A percentile compares a stretch with the other conserved stretches of the same genome.
These are phyloP conservation scores for Adelges cooleyi DNA, from an alignment of 1,140 invertebrate species.

Conservation along the genomic window DNA sequence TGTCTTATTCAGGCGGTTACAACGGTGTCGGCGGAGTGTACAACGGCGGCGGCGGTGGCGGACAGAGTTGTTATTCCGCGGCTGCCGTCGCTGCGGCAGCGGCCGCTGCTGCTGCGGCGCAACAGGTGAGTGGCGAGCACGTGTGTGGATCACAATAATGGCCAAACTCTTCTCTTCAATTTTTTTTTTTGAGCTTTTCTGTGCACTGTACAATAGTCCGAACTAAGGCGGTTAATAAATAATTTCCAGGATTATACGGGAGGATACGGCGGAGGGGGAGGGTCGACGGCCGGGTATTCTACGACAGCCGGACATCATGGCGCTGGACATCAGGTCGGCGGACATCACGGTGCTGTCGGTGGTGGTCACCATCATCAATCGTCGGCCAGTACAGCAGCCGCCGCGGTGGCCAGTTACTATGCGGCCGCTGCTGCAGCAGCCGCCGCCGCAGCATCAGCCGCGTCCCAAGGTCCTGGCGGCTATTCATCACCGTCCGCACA, in stretches of 20 bases:
- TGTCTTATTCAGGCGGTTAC: background rate
- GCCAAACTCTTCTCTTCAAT: background rate
- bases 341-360: background rate
- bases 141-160: too few relatives aligned
- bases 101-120: background rate
- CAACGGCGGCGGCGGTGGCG: background rate
- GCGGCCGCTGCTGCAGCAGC: constrained; percentile 38
- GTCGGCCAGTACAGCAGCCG: background rate
- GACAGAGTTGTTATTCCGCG: background rate
- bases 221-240: background rate
- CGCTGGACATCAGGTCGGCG: background rate
- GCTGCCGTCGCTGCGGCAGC: background rate
- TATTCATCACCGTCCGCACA: background rate
- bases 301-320: background rate
- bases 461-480: background rate
- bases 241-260: background rate
- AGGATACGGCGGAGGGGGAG: background rate
- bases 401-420: constrained; percentile 35
- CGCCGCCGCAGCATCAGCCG: background rate
- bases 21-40: background rate
- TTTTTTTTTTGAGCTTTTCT: background rate
- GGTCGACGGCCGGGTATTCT: background rate
- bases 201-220: background rate
- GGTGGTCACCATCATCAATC: background rate
- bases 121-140: background rate